These are phyloP conservation scores for Tachycineta bicolor DNA, from an alignment of 2,113 vertebrate genomes.

Conservation along the genomic window DNA sequence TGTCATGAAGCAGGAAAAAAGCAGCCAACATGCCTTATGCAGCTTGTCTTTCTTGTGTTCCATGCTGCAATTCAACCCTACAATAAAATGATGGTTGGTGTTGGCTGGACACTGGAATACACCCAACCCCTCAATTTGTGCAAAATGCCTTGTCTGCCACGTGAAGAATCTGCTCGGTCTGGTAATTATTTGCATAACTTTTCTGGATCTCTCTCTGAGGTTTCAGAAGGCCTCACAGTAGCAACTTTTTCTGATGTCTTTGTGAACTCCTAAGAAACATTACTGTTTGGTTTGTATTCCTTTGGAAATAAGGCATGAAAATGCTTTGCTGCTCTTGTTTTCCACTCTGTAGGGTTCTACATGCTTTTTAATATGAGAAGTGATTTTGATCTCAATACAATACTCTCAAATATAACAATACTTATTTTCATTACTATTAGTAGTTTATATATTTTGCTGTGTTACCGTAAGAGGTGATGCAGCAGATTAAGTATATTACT, in stretches of 20 bases:
- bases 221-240: background rate
- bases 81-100: background rate
- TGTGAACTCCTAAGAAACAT: background rate
- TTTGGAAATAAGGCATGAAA: background rate
- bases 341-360: accelerated
- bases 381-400: background rate
- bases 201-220: background rate
- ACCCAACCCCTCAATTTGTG: background rate
- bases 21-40: background rate
- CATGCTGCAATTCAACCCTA: background rate
- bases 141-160: background rate
- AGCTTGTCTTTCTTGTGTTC: background rate
- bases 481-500: background rate
- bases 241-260: background rate
- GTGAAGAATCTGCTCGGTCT: background rate
- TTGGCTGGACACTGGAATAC: background rate
- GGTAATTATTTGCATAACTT: background rate
- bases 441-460: background rate
- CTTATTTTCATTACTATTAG: background rate
- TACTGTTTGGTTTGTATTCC: background rate
- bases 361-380: background rate
- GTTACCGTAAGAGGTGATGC: background rate
- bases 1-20: background rate
- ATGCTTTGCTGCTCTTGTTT: background rate
- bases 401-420: background rate